Percentiles rank a stretch among this genome's conserved stretches.
These are phyloP conservation scores for Phalanger gymnotis DNA, from an alignment of 2,797 vertebrate genomes.

Conservation along the genomic window DNA sequence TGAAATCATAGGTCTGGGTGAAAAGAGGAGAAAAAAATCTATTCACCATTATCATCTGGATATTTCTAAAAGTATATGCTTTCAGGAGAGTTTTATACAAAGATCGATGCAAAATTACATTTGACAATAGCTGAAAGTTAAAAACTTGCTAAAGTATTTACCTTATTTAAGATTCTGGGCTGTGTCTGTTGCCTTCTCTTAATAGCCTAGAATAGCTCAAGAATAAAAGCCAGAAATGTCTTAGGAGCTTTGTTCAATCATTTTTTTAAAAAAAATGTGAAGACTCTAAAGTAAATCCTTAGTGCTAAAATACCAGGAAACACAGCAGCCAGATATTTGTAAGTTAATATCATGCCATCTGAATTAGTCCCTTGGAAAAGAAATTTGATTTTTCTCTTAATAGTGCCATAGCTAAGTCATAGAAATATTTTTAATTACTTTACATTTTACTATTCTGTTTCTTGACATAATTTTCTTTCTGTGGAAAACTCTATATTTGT, in stretches of 20 bases:
- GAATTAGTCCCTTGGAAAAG: background rate
- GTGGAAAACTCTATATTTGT: background rate
- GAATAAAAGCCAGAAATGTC: accelerated
- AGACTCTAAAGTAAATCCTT: conserved; percentile 32
- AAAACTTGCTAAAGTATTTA: background rate
- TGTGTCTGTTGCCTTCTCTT: background rate
- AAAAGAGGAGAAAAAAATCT: background rate
- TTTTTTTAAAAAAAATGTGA: background rate
- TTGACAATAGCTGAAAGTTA: background rate
- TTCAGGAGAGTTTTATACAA: background rate
- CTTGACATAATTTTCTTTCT: background rate
- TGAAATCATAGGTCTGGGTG: background rate
- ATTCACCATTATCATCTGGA: background rate
- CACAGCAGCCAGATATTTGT: background rate
- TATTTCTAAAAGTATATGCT: background rate
- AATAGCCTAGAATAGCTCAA: background rate
- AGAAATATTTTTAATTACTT: background rate
- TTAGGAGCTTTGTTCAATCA: conserved; percentile 6
- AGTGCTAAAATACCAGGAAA: background rate
- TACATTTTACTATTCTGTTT: background rate
- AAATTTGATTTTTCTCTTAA: background rate
- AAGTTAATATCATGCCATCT: background rate
- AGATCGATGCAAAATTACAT: conserved; percentile 8
- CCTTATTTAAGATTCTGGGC: background rate
- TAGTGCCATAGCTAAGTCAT: background rate